These are phyloP conservation scores for Nasonia oneida DNA, from an alignment of 2,888 invertebrate species.

Conservation along the genomic window DNA sequence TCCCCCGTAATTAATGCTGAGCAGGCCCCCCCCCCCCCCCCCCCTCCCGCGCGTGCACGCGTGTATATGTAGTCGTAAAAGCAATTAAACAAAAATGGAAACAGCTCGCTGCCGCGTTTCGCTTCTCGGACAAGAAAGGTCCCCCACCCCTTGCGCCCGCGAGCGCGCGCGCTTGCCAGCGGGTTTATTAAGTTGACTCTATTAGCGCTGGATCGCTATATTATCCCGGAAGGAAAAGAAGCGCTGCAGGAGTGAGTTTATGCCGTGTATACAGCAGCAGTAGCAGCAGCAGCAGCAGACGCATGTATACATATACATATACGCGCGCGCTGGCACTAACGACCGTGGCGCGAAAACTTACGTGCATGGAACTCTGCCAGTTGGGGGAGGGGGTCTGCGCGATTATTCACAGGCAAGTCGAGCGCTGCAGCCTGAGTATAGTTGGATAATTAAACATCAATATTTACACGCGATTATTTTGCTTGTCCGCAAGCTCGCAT, in stretches of 20 bases:
- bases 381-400: neutral
- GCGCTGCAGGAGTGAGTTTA: conserved; percentile 15
- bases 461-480: conserved; percentile 58
- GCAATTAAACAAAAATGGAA: conserved; percentile 55
- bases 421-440: neutral
- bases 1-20: conserved; percentile 25
- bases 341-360: conserved; percentile 47
- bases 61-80: neutral
- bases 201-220: conserved; percentile 43
- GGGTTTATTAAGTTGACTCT: conserved; percentile 44
- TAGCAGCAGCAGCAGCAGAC: neutral
- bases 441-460: conserved; percentile 53
- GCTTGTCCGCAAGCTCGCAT: neutral
- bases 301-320: neutral
- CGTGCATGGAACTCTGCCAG: conserved; percentile 52
- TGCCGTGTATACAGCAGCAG: neutral
- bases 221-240: neutral
- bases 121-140: conserved; percentile 8
- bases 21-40: neutral
- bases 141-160: neutral
- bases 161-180: conserved; percentile 17
- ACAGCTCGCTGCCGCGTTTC: conserved; percentile 7
- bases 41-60: no score
- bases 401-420: conserved; percentile 46
- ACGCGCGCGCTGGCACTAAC: conserved; percentile 24